Conservation (phyloP, 2,888 invertebrate genomes). For the Agrilus biguttatus region DNA sequence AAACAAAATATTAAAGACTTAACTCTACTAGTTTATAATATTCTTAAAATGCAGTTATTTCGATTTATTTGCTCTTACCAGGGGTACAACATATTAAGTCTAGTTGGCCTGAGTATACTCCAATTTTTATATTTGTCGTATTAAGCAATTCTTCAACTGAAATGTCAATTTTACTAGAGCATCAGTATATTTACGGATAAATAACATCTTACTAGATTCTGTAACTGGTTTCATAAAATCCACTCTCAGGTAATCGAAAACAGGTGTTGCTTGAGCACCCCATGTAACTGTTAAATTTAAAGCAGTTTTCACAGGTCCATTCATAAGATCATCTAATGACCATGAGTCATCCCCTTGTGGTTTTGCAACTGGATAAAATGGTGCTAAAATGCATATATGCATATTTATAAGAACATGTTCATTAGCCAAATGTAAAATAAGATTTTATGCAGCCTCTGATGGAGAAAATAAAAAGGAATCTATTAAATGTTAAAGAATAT, state of each 20-base stretch:
- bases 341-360: slow-evolving; percentile 3
- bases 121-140: slow-evolving; percentile 48
- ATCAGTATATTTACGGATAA: slow-evolving; percentile 1
- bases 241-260: slow-evolving; percentile 42
- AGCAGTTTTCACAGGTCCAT: slow-evolving; percentile 47
- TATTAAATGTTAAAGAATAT: too few relatives aligned
- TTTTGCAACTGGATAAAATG: slow-evolving; percentile 4
- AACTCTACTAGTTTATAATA: slow-evolving; percentile 5
- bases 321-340: slow-evolving; percentile 48
- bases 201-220: slow-evolving; percentile 36
- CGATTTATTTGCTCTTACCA: slow-evolving; percentile 34
- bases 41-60: not conserved
- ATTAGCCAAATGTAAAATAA: too few relatives aligned
- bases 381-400: too few relatives aligned
- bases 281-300: slow-evolving; percentile 54
- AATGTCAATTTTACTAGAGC: slow-evolving; percentile 12
- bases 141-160: slow-evolving; percentile 53
- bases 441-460: too few relatives aligned
- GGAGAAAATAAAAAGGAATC: too few relatives aligned
- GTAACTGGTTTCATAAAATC: slow-evolving; percentile 76
- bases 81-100: slow-evolving; percentile 74
- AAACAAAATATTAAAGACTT: too few relatives aligned
- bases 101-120: slow-evolving; percentile 63
- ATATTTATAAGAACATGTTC: too few relatives aligned
- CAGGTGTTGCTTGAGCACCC: slow-evolving; percentile 43